Evolutionary conservation across 30 jellyfish, hydroid and myxozoan genomes (phyloP), one percentile per base, ranked within the genome.

Genomic region (Morbakka virulenta): DNA sequence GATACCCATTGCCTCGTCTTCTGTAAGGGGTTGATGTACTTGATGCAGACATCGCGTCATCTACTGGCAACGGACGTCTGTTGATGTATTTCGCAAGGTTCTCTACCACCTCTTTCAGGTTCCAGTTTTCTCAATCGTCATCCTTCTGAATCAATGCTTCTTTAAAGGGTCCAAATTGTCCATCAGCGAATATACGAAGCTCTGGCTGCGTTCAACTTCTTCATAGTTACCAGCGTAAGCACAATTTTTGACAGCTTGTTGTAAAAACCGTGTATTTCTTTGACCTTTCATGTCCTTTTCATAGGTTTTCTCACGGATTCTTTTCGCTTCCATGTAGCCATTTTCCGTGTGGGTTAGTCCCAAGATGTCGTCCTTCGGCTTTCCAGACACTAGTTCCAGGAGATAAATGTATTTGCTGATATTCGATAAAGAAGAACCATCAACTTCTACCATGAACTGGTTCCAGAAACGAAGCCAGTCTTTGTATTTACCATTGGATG

Each of bases 1-100:
- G 73, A 47, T 72, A 20, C 48, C 61, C 72, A 48, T 75, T 31
- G 28, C 67, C 74, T 29, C 53, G 74, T 69, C 32, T 75, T n/a
- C n/a, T n/a, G n/a, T n/a, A n/a, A n/a, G n/a, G n/a, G n/a, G n/a
- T 62, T 23, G 70, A 21, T 20, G 70, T 14, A 47, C 81, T 65
- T 62, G 78, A 32, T 35, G 80, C 32, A 29, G 61, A 20, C 20
- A 28, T 21, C 52, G 61, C 50, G 14, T 24, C 50, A 35, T 64
- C 80, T 22, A 34, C 89, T 77, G 89, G 89, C 50, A 81, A 74
- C 47, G 83, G 95, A 52, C 73, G 79, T 64, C 95, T 83, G 81
- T 64, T 80, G 25, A 83, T 72, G 53, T 83, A 72, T 51, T 73
- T 72, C 51, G 28, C 69, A 35, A 83, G 66, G 35, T 83, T 72